A percentile compares a stretch with the other conserved stretches of the same genome.
phyloP scores from a whole-genome alignment of 2,888 invertebrate genomes.

The Ormyrus pomaceus region DNA sequence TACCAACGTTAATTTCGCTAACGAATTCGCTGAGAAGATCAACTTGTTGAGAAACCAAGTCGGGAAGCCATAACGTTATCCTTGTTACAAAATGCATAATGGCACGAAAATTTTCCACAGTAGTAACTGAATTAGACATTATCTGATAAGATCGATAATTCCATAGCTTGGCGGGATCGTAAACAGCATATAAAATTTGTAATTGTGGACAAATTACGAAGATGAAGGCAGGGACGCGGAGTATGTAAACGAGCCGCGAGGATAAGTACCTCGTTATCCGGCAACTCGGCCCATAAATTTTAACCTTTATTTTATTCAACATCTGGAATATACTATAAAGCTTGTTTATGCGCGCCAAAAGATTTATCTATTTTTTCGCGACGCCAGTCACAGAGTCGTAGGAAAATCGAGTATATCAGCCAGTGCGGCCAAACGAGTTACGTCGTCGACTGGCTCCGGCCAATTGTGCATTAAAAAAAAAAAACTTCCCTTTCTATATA shows the following conservation, averaged over 20 bases:
- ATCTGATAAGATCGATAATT: constrained; percentile 21
- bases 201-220: constrained; percentile 42
- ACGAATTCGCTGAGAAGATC: too few species aligned
- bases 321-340: constrained; percentile 36
- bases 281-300: constrained; percentile 46
- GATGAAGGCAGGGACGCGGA: constrained; percentile 6
- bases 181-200: constrained; percentile 37
- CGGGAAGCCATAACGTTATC: neutral
- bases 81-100: constrained; percentile 17
- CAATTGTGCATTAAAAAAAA: constrained; percentile 9
- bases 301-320: constrained; percentile 53
- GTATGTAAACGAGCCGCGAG: constrained; percentile 23
- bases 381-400: neutral
- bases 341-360: constrained; percentile 47
- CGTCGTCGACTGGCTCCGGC: neutral
- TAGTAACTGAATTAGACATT: constrained; percentile 6
- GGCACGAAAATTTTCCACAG: neutral
- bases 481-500: neutral
- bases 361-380: constrained; percentile 52
- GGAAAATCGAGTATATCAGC: neutral
- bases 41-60: neutral
- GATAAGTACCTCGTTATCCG: constrained; percentile 26
- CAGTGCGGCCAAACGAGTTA: constrained; percentile 31
- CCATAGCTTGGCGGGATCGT: neutral
- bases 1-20: too few species aligned